Conservation (phyloP, 2,888 invertebrate species). For the Deroplatys truncata region DNA sequence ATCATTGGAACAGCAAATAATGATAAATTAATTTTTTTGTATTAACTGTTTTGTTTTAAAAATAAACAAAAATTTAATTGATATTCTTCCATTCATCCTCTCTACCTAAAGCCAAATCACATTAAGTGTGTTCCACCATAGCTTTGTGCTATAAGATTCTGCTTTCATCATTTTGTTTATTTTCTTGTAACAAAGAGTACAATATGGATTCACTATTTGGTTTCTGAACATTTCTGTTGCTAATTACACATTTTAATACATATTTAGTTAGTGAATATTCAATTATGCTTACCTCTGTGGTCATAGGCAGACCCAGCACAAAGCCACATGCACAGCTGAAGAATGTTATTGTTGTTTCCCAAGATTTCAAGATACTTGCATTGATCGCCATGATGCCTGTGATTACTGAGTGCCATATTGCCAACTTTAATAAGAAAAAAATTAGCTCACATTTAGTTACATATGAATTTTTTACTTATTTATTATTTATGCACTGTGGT, state of each 20-base stretch:
- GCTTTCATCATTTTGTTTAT: too few relatives aligned
- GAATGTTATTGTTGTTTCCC: constrained; percentile 81
- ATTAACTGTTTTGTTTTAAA: too few relatives aligned
- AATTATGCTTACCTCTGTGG: constrained; percentile 66
- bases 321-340: constrained; percentile 79
- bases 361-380: constrained; percentile 63
- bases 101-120: too few relatives aligned
- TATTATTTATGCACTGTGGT: neutral
- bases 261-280: neutral
- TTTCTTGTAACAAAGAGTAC: too few relatives aligned
- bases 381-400: constrained; percentile 78
- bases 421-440: constrained; percentile 50
- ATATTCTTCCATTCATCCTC: too few relatives aligned
- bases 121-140: too few relatives aligned
- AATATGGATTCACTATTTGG: too few relatives aligned
- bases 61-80: too few relatives aligned
- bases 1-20: too few relatives aligned
- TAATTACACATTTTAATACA: neutral
- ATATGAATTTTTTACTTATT: neutral
- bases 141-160: too few relatives aligned
- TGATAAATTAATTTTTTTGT: too few relatives aligned
- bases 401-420: constrained; percentile 88
- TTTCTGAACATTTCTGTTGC: too few relatives aligned
- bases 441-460: neutral
- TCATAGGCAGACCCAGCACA: constrained; percentile 76